A percentile compares a stretch with the other conserved stretches of the same genome.
Evolutionary conservation across 2,113 vertebrate species (phyloP).

Genomic region (Grus americana): DNA sequence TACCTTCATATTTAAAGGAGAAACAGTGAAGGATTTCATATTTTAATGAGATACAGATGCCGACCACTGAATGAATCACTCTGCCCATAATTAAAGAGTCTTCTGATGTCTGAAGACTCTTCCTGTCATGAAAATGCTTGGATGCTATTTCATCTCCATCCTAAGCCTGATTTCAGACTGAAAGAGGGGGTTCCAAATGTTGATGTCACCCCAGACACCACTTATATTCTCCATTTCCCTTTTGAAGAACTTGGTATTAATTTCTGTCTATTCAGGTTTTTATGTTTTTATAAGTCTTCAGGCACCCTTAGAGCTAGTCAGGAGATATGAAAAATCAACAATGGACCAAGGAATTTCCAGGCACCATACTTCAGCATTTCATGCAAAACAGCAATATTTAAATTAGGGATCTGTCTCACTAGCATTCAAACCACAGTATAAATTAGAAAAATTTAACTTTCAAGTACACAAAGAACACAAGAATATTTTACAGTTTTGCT

Average conservation of each 20-base stretch:
- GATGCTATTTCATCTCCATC: slow-evolving; percentile 80
- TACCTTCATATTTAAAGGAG: slow-evolving; percentile 54
- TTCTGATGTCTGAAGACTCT: slow-evolving; percentile 85
- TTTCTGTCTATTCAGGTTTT: slow-evolving; percentile 33
- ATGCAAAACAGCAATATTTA: background rate
- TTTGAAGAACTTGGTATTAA: slow-evolving; percentile 59
- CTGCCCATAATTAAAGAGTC: slow-evolving; percentile 73
- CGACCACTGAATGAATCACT: slow-evolving; percentile 82
- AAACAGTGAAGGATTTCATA: slow-evolving; percentile 73
- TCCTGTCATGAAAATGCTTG: slow-evolving; percentile 82
- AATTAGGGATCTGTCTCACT: background rate
- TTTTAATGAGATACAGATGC: slow-evolving; percentile 86
- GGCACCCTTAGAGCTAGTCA: slow-evolving; percentile 4
- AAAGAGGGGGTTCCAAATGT: slow-evolving; percentile 55
- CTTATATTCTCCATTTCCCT: slow-evolving; percentile 61
- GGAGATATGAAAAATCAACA: slow-evolving; percentile 46
- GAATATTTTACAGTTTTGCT: background rate
- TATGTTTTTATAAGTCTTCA: slow-evolving; percentile 52
- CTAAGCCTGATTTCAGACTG: slow-evolving; percentile 61
- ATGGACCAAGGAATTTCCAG: slow-evolving; percentile 3
- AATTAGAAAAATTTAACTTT: background rate
- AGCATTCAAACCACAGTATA: background rate
- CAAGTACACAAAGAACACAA: background rate
- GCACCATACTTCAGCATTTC: background rate
- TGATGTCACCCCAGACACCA: slow-evolving; percentile 73